Base-by-base conservation (phyloP, 2,888 invertebrate genomes). In the Labia minor region DNA sequence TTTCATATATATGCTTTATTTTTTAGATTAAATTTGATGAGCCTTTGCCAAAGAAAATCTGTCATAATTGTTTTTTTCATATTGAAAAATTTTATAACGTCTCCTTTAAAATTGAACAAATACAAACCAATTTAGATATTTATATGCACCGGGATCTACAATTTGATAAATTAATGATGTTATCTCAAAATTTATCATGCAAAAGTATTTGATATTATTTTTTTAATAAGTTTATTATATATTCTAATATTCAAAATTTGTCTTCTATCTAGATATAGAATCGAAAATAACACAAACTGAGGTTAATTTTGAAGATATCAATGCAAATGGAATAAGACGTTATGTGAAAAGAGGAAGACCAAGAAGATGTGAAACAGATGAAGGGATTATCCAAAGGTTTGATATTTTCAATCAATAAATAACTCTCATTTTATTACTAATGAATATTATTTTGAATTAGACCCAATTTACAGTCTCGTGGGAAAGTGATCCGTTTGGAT, bases 31-130 rank as follows among this genome's bases (percentile, higher is more conserved):
- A 49, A 49, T 49, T 49, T 49, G 49, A 49, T 49, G 49, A 49
- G 2, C 49, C 49, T 2, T 49, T 49, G 14, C 49, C 49, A 3
- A 49, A 49, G 16, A 49, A 49, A 14, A 49, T 49, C 16, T 49
- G 49, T 49, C 14, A 49, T 10, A 49, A 49, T 49, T 49, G 49
- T 49, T 49, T 49, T 14, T 49, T 49, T 16, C 49, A 49, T 49
- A 49, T 49, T n/a, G 49, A 49, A 49, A 49, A 49, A 49, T 49
- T 49, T 49, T 49, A 49, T 49, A 49, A 49, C 2, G 49, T 49
- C 16, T 11, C 49, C 3, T 49, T 49, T 49, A 49, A 49, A 49
- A 14, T 49, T 49, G 49, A 49, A 49, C 49, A 49, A 49, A 49
- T 49, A n/a, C 49, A 49, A 49, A 49, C 14, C 3, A 49, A 49